Evolutionary conservation across 2,888 invertebrate species (phyloP).

Genomic region (Hipparchia sbordonii): DNA sequence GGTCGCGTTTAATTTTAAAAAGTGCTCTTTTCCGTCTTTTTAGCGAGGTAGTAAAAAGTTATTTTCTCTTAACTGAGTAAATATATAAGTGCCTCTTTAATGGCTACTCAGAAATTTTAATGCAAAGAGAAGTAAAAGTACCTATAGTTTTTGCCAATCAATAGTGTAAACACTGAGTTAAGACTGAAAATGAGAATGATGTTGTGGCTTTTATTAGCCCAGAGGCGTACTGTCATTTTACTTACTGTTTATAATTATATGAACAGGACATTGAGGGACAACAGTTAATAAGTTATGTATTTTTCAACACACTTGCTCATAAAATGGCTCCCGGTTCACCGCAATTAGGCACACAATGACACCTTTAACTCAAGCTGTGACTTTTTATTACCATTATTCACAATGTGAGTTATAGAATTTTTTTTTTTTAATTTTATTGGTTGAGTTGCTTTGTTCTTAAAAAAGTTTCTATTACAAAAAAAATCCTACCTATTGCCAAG

Average conservation of each 20-base stretch:
- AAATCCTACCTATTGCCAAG: too few relatives aligned
- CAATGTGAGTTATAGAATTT: too few relatives aligned
- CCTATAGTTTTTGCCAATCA: not conserved
- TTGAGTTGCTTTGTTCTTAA: too few relatives aligned
- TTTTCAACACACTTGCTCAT: too few relatives aligned
- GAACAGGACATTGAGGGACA: not conserved
- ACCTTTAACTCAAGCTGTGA: too few relatives aligned
- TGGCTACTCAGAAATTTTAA: not conserved
- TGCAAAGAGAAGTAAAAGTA: not conserved
- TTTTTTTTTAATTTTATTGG: too few relatives aligned
- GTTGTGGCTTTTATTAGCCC: conserved; percentile 11
- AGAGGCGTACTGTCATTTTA: not conserved
- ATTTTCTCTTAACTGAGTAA: conserved; percentile 8
- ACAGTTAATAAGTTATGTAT: too few relatives aligned
- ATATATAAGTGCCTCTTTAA: not conserved
- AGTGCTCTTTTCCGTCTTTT: conserved; percentile 16
- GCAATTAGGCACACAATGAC: too few relatives aligned
- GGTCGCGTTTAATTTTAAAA: conserved; percentile 15
- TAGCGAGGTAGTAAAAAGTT: conserved; percentile 8
- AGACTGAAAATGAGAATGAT: conserved; percentile 28
- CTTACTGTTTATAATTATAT: not conserved
- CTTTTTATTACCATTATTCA: too few relatives aligned
- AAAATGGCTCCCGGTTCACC: too few relatives aligned
- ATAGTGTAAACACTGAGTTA: conserved; percentile 1
- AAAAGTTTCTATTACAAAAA: too few relatives aligned